These are phyloP conservation scores for Leucozona laternaria DNA, from an alignment of 2,888 invertebrate species.

Conservation along the genomic window DNA sequence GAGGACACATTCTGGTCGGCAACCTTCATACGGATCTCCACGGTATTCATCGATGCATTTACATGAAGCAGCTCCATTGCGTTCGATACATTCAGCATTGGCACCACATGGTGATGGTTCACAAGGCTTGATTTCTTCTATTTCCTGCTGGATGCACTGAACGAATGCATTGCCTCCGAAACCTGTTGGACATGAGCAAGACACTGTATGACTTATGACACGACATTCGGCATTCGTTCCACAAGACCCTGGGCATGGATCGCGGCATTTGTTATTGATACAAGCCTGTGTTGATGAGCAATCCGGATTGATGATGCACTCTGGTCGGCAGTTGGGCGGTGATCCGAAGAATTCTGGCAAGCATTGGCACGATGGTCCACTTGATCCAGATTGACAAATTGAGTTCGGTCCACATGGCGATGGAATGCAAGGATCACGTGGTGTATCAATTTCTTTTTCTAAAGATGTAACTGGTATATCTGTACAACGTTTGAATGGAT, in stretches of 20 bases:
- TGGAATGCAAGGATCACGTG: conserved; percentile 88
- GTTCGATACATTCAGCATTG: conserved; percentile 91
- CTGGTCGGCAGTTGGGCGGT: conserved; percentile 92
- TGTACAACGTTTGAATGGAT: conserved; percentile 91
- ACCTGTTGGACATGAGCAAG: conserved; percentile 90
- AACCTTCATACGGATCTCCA: conserved; percentile 94
- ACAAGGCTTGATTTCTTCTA: conserved; percentile 88
- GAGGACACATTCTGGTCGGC: conserved; percentile 93
- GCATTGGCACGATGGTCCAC: conserved; percentile 90
- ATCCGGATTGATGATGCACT: conserved; percentile 92
- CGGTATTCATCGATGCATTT: conserved; percentile 91
- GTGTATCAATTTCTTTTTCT: conserved; percentile 80
- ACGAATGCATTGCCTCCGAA: conserved; percentile 93
- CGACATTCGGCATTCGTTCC: conserved; percentile 92
- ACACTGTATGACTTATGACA: conserved; percentile 91
- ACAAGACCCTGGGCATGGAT: conserved; percentile 93
- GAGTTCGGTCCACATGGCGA: conserved; percentile 94
- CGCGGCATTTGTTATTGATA: conserved; percentile 91
- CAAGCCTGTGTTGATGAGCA: conserved; percentile 91
- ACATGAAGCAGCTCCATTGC: conserved; percentile 92
- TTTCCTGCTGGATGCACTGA: conserved; percentile 87
- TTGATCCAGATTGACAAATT: conserved; percentile 88
- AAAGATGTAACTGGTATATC: conserved; percentile 84
- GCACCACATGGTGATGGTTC: conserved; percentile 94
- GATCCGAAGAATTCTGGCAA: conserved; percentile 90